Conservation (phyloP, 1,140 invertebrate species). For the Ladona fulva region DNA sequence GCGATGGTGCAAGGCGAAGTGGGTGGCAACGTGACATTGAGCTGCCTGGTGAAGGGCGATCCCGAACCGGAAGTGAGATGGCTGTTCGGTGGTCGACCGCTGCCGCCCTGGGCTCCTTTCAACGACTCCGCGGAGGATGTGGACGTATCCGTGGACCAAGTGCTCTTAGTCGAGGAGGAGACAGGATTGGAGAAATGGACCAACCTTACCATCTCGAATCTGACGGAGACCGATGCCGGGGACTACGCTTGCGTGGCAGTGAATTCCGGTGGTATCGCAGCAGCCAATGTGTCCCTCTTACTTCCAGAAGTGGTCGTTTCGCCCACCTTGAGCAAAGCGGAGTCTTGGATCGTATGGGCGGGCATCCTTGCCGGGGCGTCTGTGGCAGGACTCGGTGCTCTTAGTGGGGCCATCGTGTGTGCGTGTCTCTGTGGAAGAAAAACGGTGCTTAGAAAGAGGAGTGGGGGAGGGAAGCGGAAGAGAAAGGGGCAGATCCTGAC, state of each 20-base stretch:
- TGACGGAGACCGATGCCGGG: slow-evolving; percentile 65
- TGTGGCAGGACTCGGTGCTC: slow-evolving; percentile 29
- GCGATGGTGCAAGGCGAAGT: slow-evolving; percentile 56
- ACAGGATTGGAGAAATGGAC: slow-evolving; percentile 47
- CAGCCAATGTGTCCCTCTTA: slow-evolving; percentile 57
- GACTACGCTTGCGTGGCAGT: slow-evolving; percentile 68
- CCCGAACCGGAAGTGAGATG: slow-evolving; percentile 75
- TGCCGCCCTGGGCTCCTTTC: slow-evolving; percentile 35
- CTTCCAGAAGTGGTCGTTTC: slow-evolving; percentile 58
- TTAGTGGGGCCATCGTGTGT: slow-evolving; percentile 30
- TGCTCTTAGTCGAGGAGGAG: slow-evolving; percentile 36
- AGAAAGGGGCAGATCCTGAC: slow-evolving; percentile 20
- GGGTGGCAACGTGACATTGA: slow-evolving; percentile 66
- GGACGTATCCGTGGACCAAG: slow-evolving; percentile 34
- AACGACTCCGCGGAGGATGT: slow-evolving; percentile 31
- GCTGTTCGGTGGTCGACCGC: slow-evolving; percentile 61
- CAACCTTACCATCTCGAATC: slow-evolving; percentile 62
- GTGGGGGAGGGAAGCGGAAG: slow-evolving; percentile 33
- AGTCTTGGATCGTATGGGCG: slow-evolving; percentile 47
- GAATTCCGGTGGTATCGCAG: slow-evolving; percentile 62
- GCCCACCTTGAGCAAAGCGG: slow-evolving; percentile 50
- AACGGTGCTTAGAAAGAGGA: slow-evolving; percentile 25
- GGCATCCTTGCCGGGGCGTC: slow-evolving; percentile 45
- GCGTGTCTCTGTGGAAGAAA: slow-evolving; percentile 44
- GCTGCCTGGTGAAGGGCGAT: slow-evolving; percentile 70